Conservation (phyloP, 1,140 invertebrate species). For the Bombus terrestris region DNA sequence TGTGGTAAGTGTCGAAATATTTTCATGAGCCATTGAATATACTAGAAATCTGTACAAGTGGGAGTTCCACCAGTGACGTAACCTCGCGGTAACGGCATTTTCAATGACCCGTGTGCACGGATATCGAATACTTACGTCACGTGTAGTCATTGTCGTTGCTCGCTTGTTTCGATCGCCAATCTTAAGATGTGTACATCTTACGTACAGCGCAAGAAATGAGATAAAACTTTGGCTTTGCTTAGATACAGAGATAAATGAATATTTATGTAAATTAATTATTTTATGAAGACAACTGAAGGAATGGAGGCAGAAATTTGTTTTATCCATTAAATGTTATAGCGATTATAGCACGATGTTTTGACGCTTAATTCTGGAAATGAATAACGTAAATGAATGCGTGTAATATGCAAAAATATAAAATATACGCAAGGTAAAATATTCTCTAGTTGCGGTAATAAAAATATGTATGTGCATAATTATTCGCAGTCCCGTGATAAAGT, state of each 20-base stretch:
- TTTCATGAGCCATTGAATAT: neutral
- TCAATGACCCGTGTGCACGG: constrained; percentile 10
- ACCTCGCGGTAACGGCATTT: constrained; percentile 28
- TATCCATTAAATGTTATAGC: neutral
- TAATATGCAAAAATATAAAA: too few relatives aligned
- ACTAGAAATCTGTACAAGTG: neutral
- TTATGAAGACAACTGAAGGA: neutral
- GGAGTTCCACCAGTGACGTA: constrained; percentile 30
- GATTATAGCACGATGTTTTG: too few relatives aligned
- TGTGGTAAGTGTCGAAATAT: neutral
- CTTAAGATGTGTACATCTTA: neutral
- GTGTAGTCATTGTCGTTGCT: neutral
- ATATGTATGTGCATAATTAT: too few relatives aligned
- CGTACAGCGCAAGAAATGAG: neutral
- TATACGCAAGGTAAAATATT: too few relatives aligned
- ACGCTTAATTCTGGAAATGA: too few relatives aligned
- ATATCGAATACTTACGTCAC: constrained; percentile 40
- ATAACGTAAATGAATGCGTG: too few relatives aligned
- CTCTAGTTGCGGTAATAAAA: too few relatives aligned
- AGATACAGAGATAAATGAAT: neutral
- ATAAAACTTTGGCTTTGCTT: neutral
- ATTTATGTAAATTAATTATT: neutral
- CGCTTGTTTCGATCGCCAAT: neutral
- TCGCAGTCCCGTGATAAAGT: too few relatives aligned
- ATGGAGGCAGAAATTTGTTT: neutral